phyloP scores from a whole-genome alignment of 2,113 vertebrate genomes.

The Zosterops borbonicus region DNA sequence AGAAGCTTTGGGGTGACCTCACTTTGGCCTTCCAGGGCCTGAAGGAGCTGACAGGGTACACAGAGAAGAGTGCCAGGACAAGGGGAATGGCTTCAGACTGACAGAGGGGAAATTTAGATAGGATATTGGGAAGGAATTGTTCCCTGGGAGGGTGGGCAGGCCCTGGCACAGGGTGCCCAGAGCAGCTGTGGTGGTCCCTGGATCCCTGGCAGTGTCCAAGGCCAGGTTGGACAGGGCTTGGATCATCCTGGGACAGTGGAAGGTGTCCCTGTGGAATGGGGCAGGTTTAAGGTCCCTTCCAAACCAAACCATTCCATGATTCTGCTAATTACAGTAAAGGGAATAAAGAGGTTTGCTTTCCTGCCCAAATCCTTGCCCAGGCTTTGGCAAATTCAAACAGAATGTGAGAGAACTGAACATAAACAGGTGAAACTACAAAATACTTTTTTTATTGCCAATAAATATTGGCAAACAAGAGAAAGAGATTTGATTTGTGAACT shows the following conservation, averaged over 20 bases:
- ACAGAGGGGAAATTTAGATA: not conserved
- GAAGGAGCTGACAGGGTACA: not conserved
- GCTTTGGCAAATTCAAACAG: not conserved
- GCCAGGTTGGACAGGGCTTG: not conserved
- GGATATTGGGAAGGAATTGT: not conserved
- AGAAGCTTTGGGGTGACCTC: not conserved
- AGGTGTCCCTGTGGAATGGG: not conserved
- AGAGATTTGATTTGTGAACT: not conserved
- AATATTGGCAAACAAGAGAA: not conserved
- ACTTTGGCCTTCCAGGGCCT: not conserved
- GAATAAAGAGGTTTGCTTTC: not conserved
- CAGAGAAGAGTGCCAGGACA: accelerated
- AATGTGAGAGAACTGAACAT: not conserved
- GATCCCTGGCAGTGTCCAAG: not conserved
- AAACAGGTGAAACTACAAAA: not conserved
- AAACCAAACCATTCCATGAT: not conserved
- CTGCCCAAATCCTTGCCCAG: not conserved
- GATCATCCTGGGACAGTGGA: not conserved
- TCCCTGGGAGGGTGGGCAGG: not conserved
- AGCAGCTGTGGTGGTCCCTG: not conserved
- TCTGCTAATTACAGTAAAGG: not conserved
- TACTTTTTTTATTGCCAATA: not conserved
- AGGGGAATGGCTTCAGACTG: not conserved
- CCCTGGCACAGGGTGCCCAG: not conserved
- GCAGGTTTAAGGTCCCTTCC: not conserved